Percentiles rank a stretch among this genome's conserved stretches.
phyloP scores from a whole-genome alignment of 2,888 invertebrate species.

The Alviniconcha strummeri region DNA sequence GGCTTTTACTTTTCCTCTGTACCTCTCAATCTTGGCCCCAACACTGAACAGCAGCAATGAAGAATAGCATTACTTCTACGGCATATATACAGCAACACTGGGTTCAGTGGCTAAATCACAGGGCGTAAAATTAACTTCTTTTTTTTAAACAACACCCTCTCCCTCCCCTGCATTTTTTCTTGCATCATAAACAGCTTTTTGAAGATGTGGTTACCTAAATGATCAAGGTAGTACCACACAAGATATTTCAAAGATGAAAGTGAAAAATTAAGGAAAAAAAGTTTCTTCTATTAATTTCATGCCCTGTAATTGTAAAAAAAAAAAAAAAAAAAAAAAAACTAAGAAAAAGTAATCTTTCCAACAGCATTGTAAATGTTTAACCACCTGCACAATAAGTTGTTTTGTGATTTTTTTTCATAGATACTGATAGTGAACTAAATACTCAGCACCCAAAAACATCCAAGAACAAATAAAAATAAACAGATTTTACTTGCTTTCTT shows the following conservation, averaged over 20 bases:
- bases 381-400: background rate
- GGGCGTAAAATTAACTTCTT: constrained; percentile 25
- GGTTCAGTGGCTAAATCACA: background rate
- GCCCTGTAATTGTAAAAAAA: constrained; percentile 2
- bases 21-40: background rate
- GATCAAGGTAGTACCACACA: too few relatives aligned
- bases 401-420: too few relatives aligned
- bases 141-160: background rate
- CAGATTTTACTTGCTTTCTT: background rate
- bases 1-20: too few relatives aligned
- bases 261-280: background rate
- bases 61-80: constrained; percentile 24
- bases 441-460: too few relatives aligned
- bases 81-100: constrained; percentile 13
- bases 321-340: too few relatives aligned
- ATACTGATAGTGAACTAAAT: too few relatives aligned
- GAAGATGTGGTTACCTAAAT: too few relatives aligned
- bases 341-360: constrained; percentile 14
- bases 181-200: too few relatives aligned
- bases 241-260: background rate
- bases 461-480: too few relatives aligned
- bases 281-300: constrained; percentile 18
- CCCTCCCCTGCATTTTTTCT: too few relatives aligned
- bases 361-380: background rate
- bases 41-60: constrained; percentile 12